Conservation (phyloP, 30 jellyfish, hydroid and myxozoan genomes). For the Aurelia coerulea region DNA sequence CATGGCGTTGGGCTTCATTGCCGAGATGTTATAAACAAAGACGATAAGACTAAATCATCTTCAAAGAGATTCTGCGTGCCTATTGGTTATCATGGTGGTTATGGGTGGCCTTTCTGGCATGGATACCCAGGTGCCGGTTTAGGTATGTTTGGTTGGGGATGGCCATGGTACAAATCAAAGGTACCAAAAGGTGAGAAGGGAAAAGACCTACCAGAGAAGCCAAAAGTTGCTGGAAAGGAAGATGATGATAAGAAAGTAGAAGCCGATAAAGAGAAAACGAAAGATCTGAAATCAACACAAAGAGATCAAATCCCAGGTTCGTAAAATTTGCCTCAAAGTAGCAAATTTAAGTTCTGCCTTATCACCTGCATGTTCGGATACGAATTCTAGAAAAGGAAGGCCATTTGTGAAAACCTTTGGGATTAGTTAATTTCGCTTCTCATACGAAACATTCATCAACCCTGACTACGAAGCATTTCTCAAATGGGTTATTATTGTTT, state of each 20-base stretch:
- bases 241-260: constrained; percentile 38
- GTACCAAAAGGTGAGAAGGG: constrained; percentile 83
- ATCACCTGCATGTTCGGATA: too few relatives aligned
- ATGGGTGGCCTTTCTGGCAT: constrained; percentile 99
- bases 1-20: constrained; percentile 90
- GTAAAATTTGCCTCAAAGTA: too few relatives aligned
- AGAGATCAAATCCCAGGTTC: constrained; percentile 77
- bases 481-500: too few relatives aligned
- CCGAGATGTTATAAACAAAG: constrained; percentile 73
- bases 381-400: too few relatives aligned
- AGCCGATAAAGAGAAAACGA: constrained; percentile 40
- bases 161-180: constrained; percentile 99
- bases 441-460: too few relatives aligned
- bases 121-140: constrained; percentile 99
- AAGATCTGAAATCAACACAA: constrained; percentile 61
- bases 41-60: constrained; percentile 16
- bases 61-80: constrained; percentile 97
- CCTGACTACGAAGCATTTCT: too few relatives aligned
- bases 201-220: not conserved
- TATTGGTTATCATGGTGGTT: constrained; percentile 96
- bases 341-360: too few relatives aligned
- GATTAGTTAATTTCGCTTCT: too few relatives aligned
- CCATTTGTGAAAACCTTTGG: too few relatives aligned
- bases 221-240: not conserved
- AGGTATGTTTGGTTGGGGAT: constrained; percentile 99